A percentile compares a stretch with the other conserved stretches of the same genome.
phyloP scores from a whole-genome alignment of 2,888 invertebrate species.

The Chirona hameri region DNA sequence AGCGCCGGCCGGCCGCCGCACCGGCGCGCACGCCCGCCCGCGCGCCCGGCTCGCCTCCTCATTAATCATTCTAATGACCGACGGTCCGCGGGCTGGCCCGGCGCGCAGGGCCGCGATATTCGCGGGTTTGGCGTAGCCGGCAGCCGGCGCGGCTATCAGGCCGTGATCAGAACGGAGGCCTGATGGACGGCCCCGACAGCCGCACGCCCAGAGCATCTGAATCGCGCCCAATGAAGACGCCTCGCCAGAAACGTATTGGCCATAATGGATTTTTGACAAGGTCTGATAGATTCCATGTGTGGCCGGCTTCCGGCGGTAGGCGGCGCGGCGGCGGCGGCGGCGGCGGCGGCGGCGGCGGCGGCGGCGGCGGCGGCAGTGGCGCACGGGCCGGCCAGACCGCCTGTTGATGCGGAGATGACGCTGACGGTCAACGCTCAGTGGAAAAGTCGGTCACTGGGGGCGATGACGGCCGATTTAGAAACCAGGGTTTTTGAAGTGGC shows the following conservation, averaged over 20 bases:
- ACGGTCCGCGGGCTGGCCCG: neutral
- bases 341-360: neutral
- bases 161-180: neutral
- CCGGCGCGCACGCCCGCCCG: neutral
- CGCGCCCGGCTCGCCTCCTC: neutral
- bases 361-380: neutral
- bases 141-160: neutral
- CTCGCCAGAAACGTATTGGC: neutral
- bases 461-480: too few relatives aligned
- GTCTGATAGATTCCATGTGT: neutral
- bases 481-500: too few relatives aligned
- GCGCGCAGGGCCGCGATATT: neutral
- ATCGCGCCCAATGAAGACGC: neutral
- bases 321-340: neutral
- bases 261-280: constrained; percentile 12
- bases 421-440: too few relatives aligned
- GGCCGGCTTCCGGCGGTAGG: neutral
- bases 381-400: too few relatives aligned
- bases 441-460: too few relatives aligned
- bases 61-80: constrained; percentile 23
- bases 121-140: neutral
- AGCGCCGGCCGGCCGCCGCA: neutral
- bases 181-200: neutral
- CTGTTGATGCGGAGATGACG: too few relatives aligned
- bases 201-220: neutral